Evolutionary conservation across 2,888 invertebrate species (phyloP), one percentile per base, ranked within the genome.

Genomic region (Agrotis segetum): DNA sequence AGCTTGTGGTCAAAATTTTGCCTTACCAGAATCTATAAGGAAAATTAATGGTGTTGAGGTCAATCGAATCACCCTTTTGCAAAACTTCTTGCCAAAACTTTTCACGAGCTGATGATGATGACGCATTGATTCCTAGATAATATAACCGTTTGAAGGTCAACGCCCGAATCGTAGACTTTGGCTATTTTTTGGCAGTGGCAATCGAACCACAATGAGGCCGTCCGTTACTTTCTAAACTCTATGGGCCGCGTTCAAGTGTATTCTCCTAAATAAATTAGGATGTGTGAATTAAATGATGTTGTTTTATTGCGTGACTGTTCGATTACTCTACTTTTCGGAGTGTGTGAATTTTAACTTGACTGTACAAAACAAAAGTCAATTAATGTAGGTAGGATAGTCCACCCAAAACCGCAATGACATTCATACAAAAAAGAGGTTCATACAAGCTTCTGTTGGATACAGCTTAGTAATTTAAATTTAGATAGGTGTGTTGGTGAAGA

Each of bases 151-250:
- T 82, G 74, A 72, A 85, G 89, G 87, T 90, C 74, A 85, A 84
- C 77, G 87, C 81, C 86, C 89, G 84, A 70, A 65, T 71, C 74
- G 53, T 79, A 83, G 77, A 72, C 67, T 69, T 76, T 79, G 79
- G 81, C 83, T 84, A 85, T 77, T 86, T 88, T 89, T 88, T 87
- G 86, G 88, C 88, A 84, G 71, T 62, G 73, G 73, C 65, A 70
- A 76, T 69, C 61, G 65, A 70, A 71, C 61, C 63, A 11, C 66
- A 88, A 84, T 62, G 86, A 82, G 89, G 87, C 46, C 88, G 46
- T 50, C 89, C 89, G 89, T 88, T 89, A 88, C 73, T 81, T 86
- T 71, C 76, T 53, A 77, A 79, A 71, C 52, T 77, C 55, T 78
- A 73, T 66, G 69, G 21, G 17, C 67, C 58, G 52, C 56, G n/a